These are phyloP conservation scores for Plecturocebus donacophilus DNA, from an alignment of 2,113 vertebrate genomes.

Conservation along the genomic window DNA sequence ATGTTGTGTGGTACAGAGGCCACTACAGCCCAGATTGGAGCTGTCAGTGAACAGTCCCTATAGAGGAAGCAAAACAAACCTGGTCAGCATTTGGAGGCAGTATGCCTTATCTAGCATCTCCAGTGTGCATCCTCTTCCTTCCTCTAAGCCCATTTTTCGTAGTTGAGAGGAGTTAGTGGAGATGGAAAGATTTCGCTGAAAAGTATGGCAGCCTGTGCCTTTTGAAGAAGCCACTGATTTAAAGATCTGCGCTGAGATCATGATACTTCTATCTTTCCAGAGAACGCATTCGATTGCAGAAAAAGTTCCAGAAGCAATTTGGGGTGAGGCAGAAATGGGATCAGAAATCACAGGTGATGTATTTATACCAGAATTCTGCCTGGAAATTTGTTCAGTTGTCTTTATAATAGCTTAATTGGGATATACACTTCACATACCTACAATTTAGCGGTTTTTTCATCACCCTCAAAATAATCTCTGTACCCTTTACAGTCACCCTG, in stretches of 20 bases:
- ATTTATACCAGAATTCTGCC: background rate
- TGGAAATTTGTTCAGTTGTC: background rate
- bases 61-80: background rate
- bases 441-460: background rate
- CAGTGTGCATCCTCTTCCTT: fast-evolving
- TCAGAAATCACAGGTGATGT: slow-evolving; percentile 97
- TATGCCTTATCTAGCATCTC: background rate
- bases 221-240: background rate
- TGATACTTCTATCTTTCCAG: slow-evolving; percentile 79
- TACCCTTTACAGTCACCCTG: background rate
- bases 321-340: slow-evolving; percentile 99
- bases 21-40: background rate
- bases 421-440: background rate
- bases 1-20: background rate
- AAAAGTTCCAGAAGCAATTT: slow-evolving; percentile 99
- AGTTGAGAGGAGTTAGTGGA: background rate
- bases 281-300: slow-evolving; percentile 96
- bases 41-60: background rate
- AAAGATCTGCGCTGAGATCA: background rate
- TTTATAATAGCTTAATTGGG: background rate
- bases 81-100: background rate
- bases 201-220: background rate
- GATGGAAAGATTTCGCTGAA: background rate
- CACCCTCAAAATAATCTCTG: background rate
- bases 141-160: background rate